Base-by-base conservation (phyloP, 1,140 invertebrate species). In the Stegodyphus mimosarum region DNA sequence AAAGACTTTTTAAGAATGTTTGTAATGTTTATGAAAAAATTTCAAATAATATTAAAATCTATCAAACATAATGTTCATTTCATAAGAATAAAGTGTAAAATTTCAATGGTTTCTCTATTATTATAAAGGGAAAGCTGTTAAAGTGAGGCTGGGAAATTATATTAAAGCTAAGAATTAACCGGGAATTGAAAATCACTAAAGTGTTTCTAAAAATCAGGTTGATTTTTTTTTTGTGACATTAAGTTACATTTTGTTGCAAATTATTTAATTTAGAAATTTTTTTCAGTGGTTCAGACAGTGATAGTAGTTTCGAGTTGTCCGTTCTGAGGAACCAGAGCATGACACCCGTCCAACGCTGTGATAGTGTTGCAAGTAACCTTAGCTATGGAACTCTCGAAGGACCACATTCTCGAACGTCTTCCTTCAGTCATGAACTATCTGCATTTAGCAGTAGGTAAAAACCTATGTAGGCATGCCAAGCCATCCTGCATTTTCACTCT, bases 361-460 rank as follows among this genome's bases (percentile, higher is more conserved):
- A 74, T n/a, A 87, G 79, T 60, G 78, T 71, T 64, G 71, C 78
- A 6, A 87, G 87, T 66, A 67, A 83, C 17, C 52, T 70, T 53
- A 83, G 85, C 17, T 64, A 66, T 69, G 55, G 51, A 7, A 75
- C 63, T 49, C 33, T 33, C 33, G 83, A 78, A 52, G 64, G 67
- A 10, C 64, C 13, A 6, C 73, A 52, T n/a, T 81, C 78, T 11
- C n/a, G 84, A 51, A 64, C 78, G 52, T 48, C 85, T n/a, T 75
- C 79, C n/a, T 83, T 86, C 60, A 71, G 49, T 48, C 51, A 55
- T 49, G 87, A 87, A 9, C 76, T 85, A 52, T 77, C 86, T 53
- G 86, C 86, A 48, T 73, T 83, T 73, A 73, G 80, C 67, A 88
- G 87, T 88, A 88, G 87, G 87, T 88, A 88, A 67, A 66, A n/a